Evolutionary conservation across 2,113 vertebrate species (phyloP), one percentile per base, ranked within the genome.

Genomic region (Periophthalmodon schlosseri): DNA sequence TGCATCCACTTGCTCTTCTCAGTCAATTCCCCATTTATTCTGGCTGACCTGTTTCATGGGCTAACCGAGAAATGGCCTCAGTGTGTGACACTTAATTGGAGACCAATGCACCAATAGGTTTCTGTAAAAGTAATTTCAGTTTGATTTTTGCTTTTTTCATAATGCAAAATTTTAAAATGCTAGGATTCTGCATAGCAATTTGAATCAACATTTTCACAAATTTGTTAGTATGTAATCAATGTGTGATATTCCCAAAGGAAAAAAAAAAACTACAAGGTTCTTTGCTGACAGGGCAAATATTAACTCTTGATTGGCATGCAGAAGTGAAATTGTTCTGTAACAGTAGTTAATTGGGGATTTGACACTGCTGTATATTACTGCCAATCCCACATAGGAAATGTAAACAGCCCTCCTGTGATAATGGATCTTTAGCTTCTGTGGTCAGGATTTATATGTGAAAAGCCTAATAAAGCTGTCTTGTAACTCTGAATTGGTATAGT

Each of bases 21-120:
- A 61, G 70, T 67, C 56, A 44, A 70, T 76, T 83, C 73, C 15
- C 77, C 47, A 69, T 76, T 16, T 72, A 76, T 84, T 89, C 86
- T 76, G 84, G 71, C 71, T 93, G 92, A 92, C 90, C 92, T 91
- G 80, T 61, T 87, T 94, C 86, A 57, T 65, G 54, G 65, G 46
- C 69, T 63, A 33, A 34, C 23, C 58, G 68, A 72, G 73, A 80
- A 85, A 85, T 36, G 34, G 74, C 47, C 81, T 83, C 73, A 84
- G 89, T 89, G 54, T 87, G 75, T 83, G 69, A 80, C 65, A 58
- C 39, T 75, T 83, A 80, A 89, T 88, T 87, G 77, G 68, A 1
- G 34, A n/a, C 34, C 34, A 39, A 44, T 33, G 18, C 63, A n/a
- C 34, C 1, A 7, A 39, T 39, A 20, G 16, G 24, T 33, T 63